Evolutionary conservation across 2,888 invertebrate genomes (phyloP).

Genomic region (Podotricha telesiphe): DNA sequence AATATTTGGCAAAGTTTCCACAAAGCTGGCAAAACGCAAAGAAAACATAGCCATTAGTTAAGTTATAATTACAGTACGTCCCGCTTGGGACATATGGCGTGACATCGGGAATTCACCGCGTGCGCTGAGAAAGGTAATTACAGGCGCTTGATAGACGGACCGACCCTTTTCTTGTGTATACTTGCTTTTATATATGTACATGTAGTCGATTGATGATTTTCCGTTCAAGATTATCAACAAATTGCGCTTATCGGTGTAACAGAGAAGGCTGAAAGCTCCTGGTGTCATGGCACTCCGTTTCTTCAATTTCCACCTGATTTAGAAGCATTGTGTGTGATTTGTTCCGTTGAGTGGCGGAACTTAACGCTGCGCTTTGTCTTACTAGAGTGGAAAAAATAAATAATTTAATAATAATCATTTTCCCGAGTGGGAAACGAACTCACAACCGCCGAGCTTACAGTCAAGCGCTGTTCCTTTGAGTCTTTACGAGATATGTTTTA

Average conservation of each 20-base stretch:
- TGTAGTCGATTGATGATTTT: conserved; percentile 24
- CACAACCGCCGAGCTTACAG: too few species aligned
- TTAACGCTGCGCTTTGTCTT: too few species aligned
- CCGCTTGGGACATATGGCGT: conserved; percentile 76
- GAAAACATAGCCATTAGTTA: conserved; percentile 30
- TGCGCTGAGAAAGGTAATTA: conserved; percentile 72
- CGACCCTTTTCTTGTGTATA: conserved; percentile 61
- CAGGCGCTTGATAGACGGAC: conserved; percentile 71
- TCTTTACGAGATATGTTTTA: too few species aligned
- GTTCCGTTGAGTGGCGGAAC: too few species aligned
- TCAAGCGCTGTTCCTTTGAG: too few species aligned
- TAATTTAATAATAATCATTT: too few species aligned
- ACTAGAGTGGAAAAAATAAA: too few species aligned
- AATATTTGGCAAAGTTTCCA: conserved; percentile 5
- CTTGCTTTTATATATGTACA: conserved; percentile 9
- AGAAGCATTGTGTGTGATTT: too few species aligned
- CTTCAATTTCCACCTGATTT: too few species aligned
- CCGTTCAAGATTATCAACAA: not conserved
- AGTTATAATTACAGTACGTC: conserved; percentile 52
- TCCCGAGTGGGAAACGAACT: too few species aligned
- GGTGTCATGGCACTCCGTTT: too few species aligned
- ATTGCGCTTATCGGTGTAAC: not conserved
- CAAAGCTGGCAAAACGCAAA: conserved; percentile 19
- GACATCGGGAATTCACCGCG: conserved; percentile 74
- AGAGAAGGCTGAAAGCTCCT: too few species aligned